These are phyloP conservation scores for Pangasianodon hypophthalmus DNA, from an alignment of 2,113 vertebrate genomes.

Conservation along the genomic window DNA sequence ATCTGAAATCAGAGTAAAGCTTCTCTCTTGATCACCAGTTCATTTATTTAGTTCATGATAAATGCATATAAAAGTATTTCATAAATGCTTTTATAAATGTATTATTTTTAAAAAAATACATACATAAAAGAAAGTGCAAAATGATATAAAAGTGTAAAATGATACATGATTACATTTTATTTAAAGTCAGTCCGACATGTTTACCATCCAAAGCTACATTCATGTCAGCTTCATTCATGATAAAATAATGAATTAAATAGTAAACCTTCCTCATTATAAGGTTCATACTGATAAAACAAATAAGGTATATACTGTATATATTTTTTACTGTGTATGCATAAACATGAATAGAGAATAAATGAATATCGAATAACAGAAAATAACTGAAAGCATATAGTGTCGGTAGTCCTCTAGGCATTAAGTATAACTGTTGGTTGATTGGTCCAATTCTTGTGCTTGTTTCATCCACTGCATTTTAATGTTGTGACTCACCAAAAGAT, in stretches of 20 bases:
- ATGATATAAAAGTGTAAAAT: neutral
- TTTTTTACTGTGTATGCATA: neutral
- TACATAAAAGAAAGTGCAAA: neutral
- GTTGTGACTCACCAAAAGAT: slow-evolving; percentile 17
- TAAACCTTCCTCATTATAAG: neutral
- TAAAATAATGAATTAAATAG: neutral
- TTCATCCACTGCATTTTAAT: slow-evolving; percentile 26
- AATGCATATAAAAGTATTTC: neutral
- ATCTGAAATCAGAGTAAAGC: neutral
- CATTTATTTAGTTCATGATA: neutral
- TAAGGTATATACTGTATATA: neutral
- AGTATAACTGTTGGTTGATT: neutral
- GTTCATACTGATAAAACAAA: neutral
- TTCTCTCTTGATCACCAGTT: neutral
- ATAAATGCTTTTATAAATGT: neutral
- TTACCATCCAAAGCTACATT: neutral
- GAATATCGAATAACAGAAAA: neutral
- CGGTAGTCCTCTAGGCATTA: neutral
- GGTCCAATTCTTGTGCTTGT: neutral
- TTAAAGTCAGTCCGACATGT: neutral
- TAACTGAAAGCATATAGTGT: neutral
- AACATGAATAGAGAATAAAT: neutral
- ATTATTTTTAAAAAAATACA: neutral
- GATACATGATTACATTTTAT: neutral
- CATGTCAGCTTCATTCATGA: neutral